Percentiles rank a stretch among this genome's conserved stretches.
These are phyloP conservation scores for Gymnoscopelus microlampas DNA, from an alignment of 2,797 vertebrate species.

Conservation along the genomic window DNA sequence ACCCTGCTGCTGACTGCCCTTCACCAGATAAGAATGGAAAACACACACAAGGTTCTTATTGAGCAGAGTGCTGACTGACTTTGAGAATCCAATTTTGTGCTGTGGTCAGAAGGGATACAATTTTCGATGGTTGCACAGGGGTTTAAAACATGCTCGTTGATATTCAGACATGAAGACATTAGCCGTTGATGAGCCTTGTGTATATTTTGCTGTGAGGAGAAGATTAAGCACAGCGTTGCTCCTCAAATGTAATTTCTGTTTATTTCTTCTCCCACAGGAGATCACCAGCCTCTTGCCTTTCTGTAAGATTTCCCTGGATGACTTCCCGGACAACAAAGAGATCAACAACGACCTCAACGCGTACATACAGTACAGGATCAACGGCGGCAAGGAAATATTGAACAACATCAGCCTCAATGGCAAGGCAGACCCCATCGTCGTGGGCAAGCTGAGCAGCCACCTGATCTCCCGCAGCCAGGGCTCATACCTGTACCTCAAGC, in stretches of 20 bases:
- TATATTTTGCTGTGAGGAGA: neutral
- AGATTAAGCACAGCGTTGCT: neutral
- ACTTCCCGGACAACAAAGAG: slow-evolving; percentile 89
- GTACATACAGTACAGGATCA: slow-evolving; percentile 94
- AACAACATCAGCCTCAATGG: slow-evolving; percentile 97
- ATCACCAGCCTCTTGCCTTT: slow-evolving; percentile 89
- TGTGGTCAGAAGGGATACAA: slow-evolving; percentile 9
- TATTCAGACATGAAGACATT: neutral
- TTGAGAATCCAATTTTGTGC: slow-evolving; percentile 21
- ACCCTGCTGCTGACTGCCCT: slow-evolving; percentile 44
- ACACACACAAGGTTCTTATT: slow-evolving; percentile 26
- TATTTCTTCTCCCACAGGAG: slow-evolving; percentile 79
- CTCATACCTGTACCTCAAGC: slow-evolving; percentile 96
- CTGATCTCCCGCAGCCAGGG: slow-evolving; percentile 94
- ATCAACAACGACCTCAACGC: slow-evolving; percentile 90
- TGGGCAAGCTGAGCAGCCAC: slow-evolving; percentile 94
- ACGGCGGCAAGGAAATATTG: slow-evolving; percentile 90
- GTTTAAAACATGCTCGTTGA: neutral
- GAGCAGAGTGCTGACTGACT: slow-evolving; percentile 28
- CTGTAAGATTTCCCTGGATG: slow-evolving; percentile 88
- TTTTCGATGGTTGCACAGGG: slow-evolving; percentile 13
- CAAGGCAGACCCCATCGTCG: slow-evolving; percentile 88
- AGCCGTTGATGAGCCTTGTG: neutral
- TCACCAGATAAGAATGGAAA: slow-evolving; percentile 38
- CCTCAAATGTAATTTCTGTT: neutral